Percentiles rank a stretch among this genome's conserved stretches.
Evolutionary conservation across 2,797 vertebrate genomes (phyloP).

Genomic region (Nasua narica): DNA sequence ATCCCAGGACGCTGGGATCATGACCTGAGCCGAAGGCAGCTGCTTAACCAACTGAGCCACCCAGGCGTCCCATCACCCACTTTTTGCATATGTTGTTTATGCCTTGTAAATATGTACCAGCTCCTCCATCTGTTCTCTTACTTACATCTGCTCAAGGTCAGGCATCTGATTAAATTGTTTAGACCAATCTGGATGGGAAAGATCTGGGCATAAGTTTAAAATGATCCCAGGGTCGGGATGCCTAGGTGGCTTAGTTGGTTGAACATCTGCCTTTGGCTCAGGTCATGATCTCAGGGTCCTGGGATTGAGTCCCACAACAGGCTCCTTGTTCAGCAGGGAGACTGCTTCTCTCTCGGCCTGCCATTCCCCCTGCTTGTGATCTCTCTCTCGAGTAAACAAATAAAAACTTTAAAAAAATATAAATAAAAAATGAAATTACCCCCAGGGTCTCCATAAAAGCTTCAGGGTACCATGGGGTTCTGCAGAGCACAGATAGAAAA

Average conservation of each 20-base stretch:
- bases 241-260: not conserved
- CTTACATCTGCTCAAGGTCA: not conserved
- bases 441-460: not conserved
- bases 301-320: not conserved
- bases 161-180: constrained; percentile 7
- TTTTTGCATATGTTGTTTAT: not conserved
- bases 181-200: not conserved
- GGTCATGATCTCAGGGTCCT: not conserved
- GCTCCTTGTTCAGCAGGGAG: not conserved
- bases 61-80: too few species aligned
- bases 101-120: not conserved
- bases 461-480: not conserved
- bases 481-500: not conserved
- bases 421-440: not conserved
- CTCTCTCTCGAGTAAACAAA: too few species aligned
- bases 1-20: too few species aligned
- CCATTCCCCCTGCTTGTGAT: too few species aligned
- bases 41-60: too few species aligned
- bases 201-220: constrained; percentile 10
- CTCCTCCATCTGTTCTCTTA: not conserved
- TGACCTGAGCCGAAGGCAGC: too few species aligned
- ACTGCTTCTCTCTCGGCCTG: not conserved
- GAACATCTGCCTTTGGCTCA: not conserved
- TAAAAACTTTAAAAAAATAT: too few species aligned
- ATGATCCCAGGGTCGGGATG: not conserved